Base-by-base conservation (phyloP, 2,113 vertebrate species). In the Larimichthys polyactis region DNA sequence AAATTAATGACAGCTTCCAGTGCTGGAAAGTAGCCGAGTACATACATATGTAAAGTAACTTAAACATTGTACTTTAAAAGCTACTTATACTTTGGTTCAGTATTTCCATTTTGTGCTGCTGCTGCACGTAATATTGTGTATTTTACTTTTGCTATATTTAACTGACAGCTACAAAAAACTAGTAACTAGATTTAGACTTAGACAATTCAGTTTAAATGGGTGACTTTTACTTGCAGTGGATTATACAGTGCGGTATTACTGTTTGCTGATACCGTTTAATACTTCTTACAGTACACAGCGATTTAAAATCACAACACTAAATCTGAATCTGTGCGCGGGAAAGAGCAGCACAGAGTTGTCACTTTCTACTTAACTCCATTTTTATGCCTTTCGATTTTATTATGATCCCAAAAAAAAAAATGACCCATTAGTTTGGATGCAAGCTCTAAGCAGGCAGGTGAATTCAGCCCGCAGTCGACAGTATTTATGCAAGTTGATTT, bases 401-500 rank as follows among this genome's bases (percentile, higher is more conserved):
- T 77, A 43, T 5, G 24, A 70, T 65, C 54, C 64, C n/a, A n/a
- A 24, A 24, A 24, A 81, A 73, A 72, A 72, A 87, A 75, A 85
- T 80, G 63, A 82, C 74, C 60, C 73, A 74, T 90, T 84, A 64
- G 62, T 74, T 74, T 85, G 74, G 51, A 87, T 71, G 80, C 75
- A 43, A 29, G 75, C 63, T 82, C 40, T 44, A 52, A 68, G 81
- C 6, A 63, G 62, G 69, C 81, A 84, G 90, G 94, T 96, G 96
- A 97, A 97, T 96, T 95, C 96, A 95, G 96, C 95, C 96, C 90
- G 95, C 93, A 96, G 96, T 95, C 96, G 96, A 96, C 96, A 95
- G 96, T 97, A 97, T 99, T 98, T 98, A 97, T 97, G 96, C 95
- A 95, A 96, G 96, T 97, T 97, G 97, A 98, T 99, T 97, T 98